Evolutionary conservation across 2,797 vertebrate species (phyloP).

Genomic region (Pagetopsis macropterus): DNA sequence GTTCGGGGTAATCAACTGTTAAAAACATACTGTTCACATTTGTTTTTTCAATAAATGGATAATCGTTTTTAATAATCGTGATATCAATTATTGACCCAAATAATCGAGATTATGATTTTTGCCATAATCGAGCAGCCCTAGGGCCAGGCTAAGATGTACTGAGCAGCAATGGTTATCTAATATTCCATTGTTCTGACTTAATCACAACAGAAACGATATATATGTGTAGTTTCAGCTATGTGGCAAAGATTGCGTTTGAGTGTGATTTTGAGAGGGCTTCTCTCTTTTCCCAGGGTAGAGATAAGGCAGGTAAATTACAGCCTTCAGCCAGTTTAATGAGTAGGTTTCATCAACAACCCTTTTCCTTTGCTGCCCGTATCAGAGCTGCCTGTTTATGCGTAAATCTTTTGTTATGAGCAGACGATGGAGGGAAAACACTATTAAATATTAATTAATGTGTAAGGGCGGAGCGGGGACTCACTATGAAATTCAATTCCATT

Average conservation of each 20-base stretch:
- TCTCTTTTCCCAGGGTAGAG: constrained; percentile 21
- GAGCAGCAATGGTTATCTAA: too few relatives aligned
- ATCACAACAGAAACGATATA: too few relatives aligned
- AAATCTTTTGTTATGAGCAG: constrained; percentile 45
- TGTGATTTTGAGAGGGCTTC: constrained; percentile 1
- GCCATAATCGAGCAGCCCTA: too few relatives aligned
- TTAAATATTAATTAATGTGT: constrained; percentile 40
- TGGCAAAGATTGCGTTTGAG: not conserved
- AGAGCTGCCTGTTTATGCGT: constrained; percentile 28
- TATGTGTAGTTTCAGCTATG: constrained; percentile 9
- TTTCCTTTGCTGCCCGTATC: constrained; percentile 8
- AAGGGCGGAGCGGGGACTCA: constrained; percentile 2
- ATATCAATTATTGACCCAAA: too few relatives aligned
- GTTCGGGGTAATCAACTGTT: too few relatives aligned
- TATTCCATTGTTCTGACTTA: too few relatives aligned
- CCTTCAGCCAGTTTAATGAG: constrained; percentile 59
- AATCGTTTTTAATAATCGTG: too few relatives aligned
- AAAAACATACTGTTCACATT: too few relatives aligned
- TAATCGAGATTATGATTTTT: too few relatives aligned
- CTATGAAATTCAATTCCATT: constrained; percentile 20
- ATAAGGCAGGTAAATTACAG: constrained; percentile 57
- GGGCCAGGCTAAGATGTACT: too few relatives aligned
- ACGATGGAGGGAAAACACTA: constrained; percentile 22
- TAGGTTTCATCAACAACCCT: constrained; percentile 36
- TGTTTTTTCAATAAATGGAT: too few relatives aligned